Evolutionary conservation across 1,140 invertebrate genomes (phyloP).

Genomic region (Parasteatoda tepidariorum): DNA sequence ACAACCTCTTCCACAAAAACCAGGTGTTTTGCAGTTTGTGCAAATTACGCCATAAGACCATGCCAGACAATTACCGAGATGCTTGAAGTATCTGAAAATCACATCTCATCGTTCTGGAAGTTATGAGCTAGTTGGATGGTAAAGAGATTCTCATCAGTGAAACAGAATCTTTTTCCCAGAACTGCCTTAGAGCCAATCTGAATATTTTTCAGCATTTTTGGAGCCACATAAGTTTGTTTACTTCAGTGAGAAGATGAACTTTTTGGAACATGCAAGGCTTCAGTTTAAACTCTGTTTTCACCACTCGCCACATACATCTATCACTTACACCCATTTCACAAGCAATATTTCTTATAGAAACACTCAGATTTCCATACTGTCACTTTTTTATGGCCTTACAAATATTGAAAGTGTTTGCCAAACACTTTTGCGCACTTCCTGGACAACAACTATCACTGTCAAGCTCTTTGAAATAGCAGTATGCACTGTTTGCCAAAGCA

Average conservation of each 20-base stretch:
- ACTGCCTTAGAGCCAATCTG: neutral
- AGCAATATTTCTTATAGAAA: conserved; percentile 1
- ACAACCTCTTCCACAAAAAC: conserved; percentile 1
- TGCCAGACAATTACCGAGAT: neutral
- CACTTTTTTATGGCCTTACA: neutral
- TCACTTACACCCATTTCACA: neutral
- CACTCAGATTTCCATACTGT: neutral
- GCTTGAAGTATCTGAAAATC: neutral
- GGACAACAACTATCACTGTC: neutral
- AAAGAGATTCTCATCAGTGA: conserved; percentile 2
- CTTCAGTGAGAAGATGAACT: neutral
- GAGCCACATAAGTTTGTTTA: neutral
- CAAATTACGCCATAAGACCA: neutral
- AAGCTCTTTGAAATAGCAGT: conserved; percentile 10
- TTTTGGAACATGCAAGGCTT: neutral
- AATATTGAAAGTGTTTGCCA: neutral
- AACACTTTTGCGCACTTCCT: neutral
- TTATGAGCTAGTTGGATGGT: conserved; percentile 1
- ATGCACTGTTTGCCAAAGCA: neutral
- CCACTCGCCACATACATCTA: neutral
- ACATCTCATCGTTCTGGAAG: conserved; percentile 1
- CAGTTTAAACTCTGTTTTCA: conserved; percentile 9
- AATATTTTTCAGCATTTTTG: neutral
- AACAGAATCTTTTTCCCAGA: neutral
- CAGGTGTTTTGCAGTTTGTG: neutral